Percentiles rank a stretch among this genome's conserved stretches.
Evolutionary conservation across 2,113 vertebrate species (phyloP).

Genomic region (Strigops habroptila): DNA sequence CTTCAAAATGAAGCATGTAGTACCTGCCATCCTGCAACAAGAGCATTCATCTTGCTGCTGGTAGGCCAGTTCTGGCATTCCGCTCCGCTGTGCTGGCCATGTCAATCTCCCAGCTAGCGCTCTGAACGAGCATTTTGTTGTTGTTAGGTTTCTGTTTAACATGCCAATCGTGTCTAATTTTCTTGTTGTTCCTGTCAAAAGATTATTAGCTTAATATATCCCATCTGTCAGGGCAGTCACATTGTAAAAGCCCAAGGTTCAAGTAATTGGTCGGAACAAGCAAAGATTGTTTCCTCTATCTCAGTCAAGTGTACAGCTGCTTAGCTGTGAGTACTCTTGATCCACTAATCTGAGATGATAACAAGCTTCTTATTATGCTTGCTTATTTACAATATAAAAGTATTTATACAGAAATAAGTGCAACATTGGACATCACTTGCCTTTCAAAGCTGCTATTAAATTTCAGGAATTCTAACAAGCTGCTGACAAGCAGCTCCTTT

Average conservation of each 20-base stretch:
- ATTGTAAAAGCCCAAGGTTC: background rate
- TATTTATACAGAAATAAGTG: background rate
- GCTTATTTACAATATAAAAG: background rate
- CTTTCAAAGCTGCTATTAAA: background rate
- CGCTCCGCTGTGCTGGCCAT: background rate
- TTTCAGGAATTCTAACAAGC: background rate
- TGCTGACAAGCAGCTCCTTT: background rate
- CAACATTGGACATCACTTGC: background rate
- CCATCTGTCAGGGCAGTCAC: background rate
- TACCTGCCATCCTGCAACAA: background rate
- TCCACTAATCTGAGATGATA: background rate
- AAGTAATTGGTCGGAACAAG: background rate
- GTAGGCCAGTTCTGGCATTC: background rate
- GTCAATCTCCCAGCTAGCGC: background rate
- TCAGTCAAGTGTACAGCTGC: background rate
- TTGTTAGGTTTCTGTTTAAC: background rate
- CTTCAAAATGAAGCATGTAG: background rate
- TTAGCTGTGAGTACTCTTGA: background rate
- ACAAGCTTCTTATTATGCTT: background rate
- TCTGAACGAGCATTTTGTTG: accelerated
- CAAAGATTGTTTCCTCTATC: background rate
- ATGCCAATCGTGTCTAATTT: no score
- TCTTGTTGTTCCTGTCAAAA: background rate
- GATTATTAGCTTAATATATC: background rate
- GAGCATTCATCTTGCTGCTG: background rate